Conservation (phyloP, 2,888 invertebrate species). For the Biston stratarius region DNA sequence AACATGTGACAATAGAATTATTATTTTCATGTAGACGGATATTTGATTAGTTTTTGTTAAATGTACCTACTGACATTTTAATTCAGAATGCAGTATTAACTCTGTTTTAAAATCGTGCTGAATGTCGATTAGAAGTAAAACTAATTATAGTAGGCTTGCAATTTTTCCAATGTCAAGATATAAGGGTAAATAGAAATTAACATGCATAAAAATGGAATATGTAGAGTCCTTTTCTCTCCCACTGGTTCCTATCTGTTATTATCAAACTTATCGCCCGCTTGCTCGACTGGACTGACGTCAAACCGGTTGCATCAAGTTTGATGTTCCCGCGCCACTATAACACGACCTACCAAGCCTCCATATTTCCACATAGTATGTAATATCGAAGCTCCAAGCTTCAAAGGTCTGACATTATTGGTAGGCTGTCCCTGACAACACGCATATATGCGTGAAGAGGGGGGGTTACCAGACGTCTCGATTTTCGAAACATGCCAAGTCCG, state of each 20-base stretch:
- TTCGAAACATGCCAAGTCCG: slow-evolving; percentile 35
- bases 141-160: not conserved
- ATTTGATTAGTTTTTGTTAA: too few species aligned
- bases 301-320: slow-evolving; percentile 78
- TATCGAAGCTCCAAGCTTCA: slow-evolving; percentile 10
- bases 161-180: not conserved
- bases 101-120: too few species aligned
- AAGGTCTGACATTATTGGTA: slow-evolving; percentile 37
- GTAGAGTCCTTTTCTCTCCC: slow-evolving; percentile 44
- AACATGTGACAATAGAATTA: not conserved
- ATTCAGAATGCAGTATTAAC: too few species aligned
- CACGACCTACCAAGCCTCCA: slow-evolving; percentile 42
- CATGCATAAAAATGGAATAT: slow-evolving; percentile 6
- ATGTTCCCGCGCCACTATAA: slow-evolving; percentile 53
- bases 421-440: slow-evolving; percentile 37
- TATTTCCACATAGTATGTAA: not conserved
- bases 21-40: too few species aligned
- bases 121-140: too few species aligned
- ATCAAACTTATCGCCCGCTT: slow-evolving; percentile 70
- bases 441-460: slow-evolving; percentile 34
- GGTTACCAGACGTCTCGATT: slow-evolving; percentile 40
- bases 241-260: slow-evolving; percentile 58
- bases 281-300: slow-evolving; percentile 60
- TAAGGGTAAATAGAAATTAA: not conserved
- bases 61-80: too few species aligned